phyloP scores from a whole-genome alignment of 2,797 vertebrate species.

The Hipposideros larvatus region DNA sequence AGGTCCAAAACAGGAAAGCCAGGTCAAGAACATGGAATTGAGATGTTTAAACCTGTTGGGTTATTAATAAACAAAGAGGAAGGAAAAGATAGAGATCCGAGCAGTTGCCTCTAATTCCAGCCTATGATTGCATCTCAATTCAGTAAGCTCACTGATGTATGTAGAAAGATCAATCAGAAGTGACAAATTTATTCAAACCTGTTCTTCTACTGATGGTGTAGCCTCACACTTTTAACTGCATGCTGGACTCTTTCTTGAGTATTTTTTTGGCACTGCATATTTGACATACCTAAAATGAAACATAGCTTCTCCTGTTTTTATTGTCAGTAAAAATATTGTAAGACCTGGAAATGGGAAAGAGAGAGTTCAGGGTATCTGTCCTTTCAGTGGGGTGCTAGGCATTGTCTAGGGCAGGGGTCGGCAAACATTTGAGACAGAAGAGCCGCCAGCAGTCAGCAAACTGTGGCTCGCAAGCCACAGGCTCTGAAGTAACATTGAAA shows the following conservation, averaged over 20 bases:
- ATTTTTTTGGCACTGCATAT: not conserved
- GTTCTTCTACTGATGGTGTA: not conserved
- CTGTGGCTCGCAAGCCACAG: no score
- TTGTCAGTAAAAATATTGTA: not conserved
- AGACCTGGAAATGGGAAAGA: conserved; percentile 9
- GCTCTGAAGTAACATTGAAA: no score
- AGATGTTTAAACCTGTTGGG: not conserved
- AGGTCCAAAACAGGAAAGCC: not conserved
- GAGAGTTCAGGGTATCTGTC: not conserved
- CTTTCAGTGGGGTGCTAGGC: not conserved
- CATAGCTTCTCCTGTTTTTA: not conserved
- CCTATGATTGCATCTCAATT: not conserved
- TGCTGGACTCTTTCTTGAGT: not conserved
- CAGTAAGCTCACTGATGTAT: not conserved
- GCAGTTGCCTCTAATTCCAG: not conserved
- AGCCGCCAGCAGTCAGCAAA: no score
- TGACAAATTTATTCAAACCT: not conserved
- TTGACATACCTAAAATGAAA: conserved; percentile 49
- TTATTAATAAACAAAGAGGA: not conserved
- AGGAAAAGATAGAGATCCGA: not conserved
- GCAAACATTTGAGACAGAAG: no score
- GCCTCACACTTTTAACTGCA: not conserved
- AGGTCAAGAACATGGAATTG: not conserved
- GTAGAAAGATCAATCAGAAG: not conserved
- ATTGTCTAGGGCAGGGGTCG: not conserved